Conservation (phyloP, 64 coral and sea anemone species). For the Actinia tenebrosa region DNA sequence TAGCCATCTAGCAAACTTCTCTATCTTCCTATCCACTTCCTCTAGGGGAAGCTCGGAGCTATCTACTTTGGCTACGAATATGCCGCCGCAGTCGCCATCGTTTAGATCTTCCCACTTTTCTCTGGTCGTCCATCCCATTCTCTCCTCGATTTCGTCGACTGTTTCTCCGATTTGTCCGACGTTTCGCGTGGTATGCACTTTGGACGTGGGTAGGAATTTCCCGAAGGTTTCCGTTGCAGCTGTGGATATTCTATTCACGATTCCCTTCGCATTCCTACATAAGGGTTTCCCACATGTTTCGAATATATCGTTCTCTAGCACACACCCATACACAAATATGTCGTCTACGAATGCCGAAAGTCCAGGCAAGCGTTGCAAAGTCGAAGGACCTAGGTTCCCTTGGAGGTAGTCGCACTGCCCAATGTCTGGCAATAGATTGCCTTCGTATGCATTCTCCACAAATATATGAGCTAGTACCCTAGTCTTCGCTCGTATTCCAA, state of each 20-base stretch:
- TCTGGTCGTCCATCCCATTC: not conserved
- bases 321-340: not conserved
- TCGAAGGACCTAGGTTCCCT: not conserved
- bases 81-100: not conserved
- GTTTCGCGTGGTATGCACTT: not conserved
- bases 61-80: not conserved
- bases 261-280: not conserved
- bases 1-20: not conserved
- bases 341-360: conserved; percentile 9
- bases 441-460: conserved; percentile 10
- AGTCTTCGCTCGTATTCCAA: not conserved
- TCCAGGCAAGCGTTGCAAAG: not conserved
- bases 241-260: not conserved
- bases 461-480: not conserved
- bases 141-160: not conserved
- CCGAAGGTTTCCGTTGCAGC: not conserved
- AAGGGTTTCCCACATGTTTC: not conserved
- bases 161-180: not conserved
- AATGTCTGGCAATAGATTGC: conserved; percentile 5
- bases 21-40: not conserved
- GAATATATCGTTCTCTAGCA: not conserved
- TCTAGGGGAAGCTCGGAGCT: not conserved
- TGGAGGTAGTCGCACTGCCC: not conserved
- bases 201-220: not conserved
- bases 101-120: not conserved